Percentiles rank a stretch among this genome's conserved stretches.
Evolutionary conservation across 2,888 invertebrate genomes (phyloP).

Genomic region (Piscicola geometra): DNA sequence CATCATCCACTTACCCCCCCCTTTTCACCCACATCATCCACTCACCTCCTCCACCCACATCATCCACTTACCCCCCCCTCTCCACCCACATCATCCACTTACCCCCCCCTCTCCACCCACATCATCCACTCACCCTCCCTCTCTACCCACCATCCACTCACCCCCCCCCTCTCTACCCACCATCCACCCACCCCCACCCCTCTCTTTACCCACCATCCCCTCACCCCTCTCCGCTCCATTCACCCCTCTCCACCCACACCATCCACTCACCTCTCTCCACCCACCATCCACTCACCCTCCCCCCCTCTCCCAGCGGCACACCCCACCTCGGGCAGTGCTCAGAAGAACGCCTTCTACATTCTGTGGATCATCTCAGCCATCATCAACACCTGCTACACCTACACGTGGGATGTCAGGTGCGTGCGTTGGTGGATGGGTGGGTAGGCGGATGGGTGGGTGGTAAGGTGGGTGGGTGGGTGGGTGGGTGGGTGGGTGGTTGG

Average conservation of each 20-base stretch:
- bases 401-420: constrained; percentile 83
- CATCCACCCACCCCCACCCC: background rate
- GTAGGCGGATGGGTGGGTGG: no score
- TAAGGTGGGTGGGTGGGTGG: no score
- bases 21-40: no score
- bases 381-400: constrained; percentile 85
- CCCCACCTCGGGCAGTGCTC: constrained; percentile 40
- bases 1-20: no score
- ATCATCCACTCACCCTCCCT: background rate
- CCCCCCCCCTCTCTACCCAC: background rate
- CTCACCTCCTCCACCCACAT: no score
- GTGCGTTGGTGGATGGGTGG: background rate
- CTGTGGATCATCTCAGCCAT: constrained; percentile 75
- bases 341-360: constrained; percentile 55
- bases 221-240: background rate
- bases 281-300: background rate
- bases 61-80: no score
- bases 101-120: background rate
- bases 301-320: constrained; percentile 8
- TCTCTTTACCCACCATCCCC: background rate
- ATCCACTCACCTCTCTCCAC: background rate
- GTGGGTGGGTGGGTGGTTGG: no score
- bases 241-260: background rate
- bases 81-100: no score
- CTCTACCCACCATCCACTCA: background rate